Evolutionary conservation across 2,888 invertebrate genomes (phyloP).

Genomic region (Ophraella communa): DNA sequence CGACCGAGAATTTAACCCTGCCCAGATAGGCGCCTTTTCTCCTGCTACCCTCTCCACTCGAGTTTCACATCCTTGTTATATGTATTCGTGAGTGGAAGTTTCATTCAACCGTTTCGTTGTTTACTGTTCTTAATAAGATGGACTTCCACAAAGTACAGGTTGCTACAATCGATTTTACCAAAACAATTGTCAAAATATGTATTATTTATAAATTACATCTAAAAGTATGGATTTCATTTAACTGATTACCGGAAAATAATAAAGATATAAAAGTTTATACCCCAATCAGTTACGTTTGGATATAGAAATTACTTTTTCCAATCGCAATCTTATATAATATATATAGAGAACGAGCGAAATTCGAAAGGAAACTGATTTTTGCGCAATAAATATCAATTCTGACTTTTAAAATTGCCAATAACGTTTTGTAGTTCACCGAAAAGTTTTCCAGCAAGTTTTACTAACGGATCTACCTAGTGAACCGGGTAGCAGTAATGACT

Average conservation of each 20-base stretch:
- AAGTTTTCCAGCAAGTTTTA: constrained; percentile 32
- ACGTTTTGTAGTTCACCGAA: constrained; percentile 28
- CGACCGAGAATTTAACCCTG: no score
- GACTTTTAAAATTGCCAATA: constrained; percentile 26
- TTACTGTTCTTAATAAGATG: no score
- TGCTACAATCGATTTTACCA: no score
- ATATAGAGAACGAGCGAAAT: neutral
- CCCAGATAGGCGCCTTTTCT: no score
- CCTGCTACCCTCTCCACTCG: no score
- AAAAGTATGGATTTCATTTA: neutral
- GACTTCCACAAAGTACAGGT: no score
- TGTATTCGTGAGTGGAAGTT: no score
- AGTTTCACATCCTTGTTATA: no score
- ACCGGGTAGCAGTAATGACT: constrained; percentile 27
- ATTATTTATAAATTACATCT: neutral
- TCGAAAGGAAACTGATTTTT: constrained; percentile 15
- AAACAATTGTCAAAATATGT: no score
- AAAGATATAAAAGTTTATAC: neutral
- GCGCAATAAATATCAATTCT: constrained; percentile 20
- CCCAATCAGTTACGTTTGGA: neutral
- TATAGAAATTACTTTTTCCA: neutral
- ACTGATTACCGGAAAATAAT: neutral
- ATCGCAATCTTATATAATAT: neutral
- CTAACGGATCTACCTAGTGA: constrained; percentile 26
- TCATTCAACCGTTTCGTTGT: no score